Evolutionary conservation across 2,888 invertebrate species (phyloP), one percentile per base, ranked within the genome.

Genomic region (Dynastes maya): DNA sequence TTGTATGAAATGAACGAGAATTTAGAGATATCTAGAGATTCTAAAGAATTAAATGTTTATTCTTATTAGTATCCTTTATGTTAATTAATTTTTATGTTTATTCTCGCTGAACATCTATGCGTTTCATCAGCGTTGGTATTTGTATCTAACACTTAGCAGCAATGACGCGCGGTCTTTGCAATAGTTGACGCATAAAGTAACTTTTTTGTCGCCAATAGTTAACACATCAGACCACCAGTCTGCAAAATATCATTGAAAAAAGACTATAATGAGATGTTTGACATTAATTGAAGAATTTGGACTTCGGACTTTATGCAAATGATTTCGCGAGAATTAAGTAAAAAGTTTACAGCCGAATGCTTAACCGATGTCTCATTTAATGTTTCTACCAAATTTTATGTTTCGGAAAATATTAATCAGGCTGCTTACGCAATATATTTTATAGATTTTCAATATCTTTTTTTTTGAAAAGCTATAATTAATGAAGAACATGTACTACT

Each of bases 281-380:
- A 4, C 68, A 68, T 68, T 51, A 63, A 68, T 68, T 68, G 9
- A 68, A 68, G 37, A 27, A 68, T 51, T 51, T 68, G 8, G 68
- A 68, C 68, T 68, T 68, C 49, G 68, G 22, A 16, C 68, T 27
- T 27, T 29, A 68, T 68, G 51, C 27, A 51, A 68, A 51, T 2
- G 22, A 51, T 68, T 68, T 68, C 53, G 32, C 40, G 27, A 53
- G 68, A 51, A 51, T 13, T n/a, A 51, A 37, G 32, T 37, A 37
- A 37, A 37, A 9, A 68, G n/a, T 68, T 68, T 68, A 68, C 49
- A 13, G 68, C 68, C 63, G 32, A 32, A 63, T 63, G 55, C 55
- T 55, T 55, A 6, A 22, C 5, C 22, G 16, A 22, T 45, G 65
- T 40, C 45, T 65, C 65, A 16, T 22, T 22, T 16, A 16, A 55